Conservation (phyloP, 2,113 vertebrate genomes). For the Ictalurus furcatus region DNA sequence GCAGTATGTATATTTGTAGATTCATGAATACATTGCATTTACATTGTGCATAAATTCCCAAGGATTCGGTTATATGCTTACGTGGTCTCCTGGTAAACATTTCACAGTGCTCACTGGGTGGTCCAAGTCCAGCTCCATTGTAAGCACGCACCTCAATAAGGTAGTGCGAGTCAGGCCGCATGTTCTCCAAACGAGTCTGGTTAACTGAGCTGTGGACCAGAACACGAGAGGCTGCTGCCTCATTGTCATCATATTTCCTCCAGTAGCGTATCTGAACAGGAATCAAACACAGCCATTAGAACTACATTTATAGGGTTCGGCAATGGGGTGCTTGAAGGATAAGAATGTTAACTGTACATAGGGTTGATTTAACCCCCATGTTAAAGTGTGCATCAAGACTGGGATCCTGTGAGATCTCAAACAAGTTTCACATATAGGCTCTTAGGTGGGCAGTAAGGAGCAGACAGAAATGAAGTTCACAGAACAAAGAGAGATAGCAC, state of each 20-base stretch:
- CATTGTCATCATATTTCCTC: slow-evolving; percentile 88
- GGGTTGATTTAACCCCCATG: not conserved
- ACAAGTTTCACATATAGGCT: not conserved
- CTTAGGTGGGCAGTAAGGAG: not conserved
- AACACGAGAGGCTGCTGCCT: slow-evolving; percentile 86
- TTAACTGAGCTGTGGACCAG: slow-evolving; percentile 81
- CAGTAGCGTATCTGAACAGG: slow-evolving; percentile 88
- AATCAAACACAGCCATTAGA: not conserved
- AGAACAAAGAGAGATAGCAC: not conserved
- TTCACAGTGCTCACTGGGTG: slow-evolving; percentile 82
- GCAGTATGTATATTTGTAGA: not conserved
- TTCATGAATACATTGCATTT: not conserved
- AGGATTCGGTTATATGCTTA: slow-evolving; percentile 67
- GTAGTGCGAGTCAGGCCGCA: slow-evolving; percentile 90
- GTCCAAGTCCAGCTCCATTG: slow-evolving; percentile 91
- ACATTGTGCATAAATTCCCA: not conserved
- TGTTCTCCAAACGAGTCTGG: slow-evolving; percentile 87
- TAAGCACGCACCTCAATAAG: slow-evolving; percentile 91
- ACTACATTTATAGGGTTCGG: not conserved
- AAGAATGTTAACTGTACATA: not conserved
- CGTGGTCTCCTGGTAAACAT: slow-evolving; percentile 91
- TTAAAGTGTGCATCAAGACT: not conserved
- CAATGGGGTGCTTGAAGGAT: not conserved
- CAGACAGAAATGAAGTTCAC: not conserved
- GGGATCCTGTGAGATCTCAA: not conserved